These are phyloP conservation scores for Smittia aterrima DNA, from an alignment of 2,888 invertebrate genomes.

Conservation along the genomic window DNA sequence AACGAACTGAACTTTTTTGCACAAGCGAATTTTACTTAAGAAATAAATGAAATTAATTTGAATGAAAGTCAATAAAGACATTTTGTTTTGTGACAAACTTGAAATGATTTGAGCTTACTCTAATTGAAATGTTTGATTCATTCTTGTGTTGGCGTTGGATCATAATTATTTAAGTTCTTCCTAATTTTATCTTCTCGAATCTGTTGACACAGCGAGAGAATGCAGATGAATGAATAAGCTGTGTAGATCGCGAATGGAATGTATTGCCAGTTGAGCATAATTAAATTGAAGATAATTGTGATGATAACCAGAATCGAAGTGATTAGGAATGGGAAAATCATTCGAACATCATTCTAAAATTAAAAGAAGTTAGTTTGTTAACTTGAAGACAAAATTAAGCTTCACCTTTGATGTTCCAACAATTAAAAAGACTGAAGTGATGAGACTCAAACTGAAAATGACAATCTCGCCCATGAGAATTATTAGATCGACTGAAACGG, in stretches of 20 bases:
- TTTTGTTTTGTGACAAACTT: too few relatives aligned
- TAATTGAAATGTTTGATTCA: too few relatives aligned
- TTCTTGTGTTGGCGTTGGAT: background rate
- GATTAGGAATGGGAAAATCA: background rate
- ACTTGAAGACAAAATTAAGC: background rate
- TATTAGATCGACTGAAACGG: background rate
- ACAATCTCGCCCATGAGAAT: background rate
- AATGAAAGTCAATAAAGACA: too few relatives aligned
- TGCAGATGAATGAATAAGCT: conserved; percentile 16
- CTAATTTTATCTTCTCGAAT: conserved; percentile 4
- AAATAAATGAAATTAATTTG: too few relatives aligned
- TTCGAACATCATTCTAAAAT: background rate
- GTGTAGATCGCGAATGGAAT: conserved; percentile 19
- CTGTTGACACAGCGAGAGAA: conserved; percentile 14
- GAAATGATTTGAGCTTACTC: too few relatives aligned
- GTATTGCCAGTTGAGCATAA: background rate
- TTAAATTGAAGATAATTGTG: conserved; percentile 6
- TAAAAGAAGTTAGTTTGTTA: background rate
- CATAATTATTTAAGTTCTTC: background rate
- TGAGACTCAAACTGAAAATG: background rate
- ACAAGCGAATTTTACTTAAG: too few relatives aligned
- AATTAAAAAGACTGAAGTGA: conserved; percentile 7
- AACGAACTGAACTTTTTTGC: too few relatives aligned
- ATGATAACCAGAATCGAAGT: conserved; percentile 10
- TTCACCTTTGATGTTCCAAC: conserved; percentile 20